Base-by-base conservation (phyloP, 1,140 invertebrate species). In the Lepidurus couesii region DNA sequence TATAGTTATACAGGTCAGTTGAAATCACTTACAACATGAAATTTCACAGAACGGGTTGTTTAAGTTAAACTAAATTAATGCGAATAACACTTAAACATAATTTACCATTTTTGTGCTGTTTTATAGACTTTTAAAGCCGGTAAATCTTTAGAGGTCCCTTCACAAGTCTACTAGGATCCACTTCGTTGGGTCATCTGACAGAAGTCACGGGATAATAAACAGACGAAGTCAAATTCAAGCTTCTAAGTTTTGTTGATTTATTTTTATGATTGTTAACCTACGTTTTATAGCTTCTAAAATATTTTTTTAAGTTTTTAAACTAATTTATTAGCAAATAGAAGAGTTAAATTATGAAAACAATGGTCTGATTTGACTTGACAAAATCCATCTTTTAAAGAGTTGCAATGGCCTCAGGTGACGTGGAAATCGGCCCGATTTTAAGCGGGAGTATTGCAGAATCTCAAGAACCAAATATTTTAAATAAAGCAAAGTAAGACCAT, bases 351-450 rank as follows among this genome's bases (percentile, higher is more conserved):
- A 47, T 10, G n/a, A 65, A 65, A 65, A 65, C 53, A 65, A 65
- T 47, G 21, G 53, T 65, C 53, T 65, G 16, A 13, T 65, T 65
- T 21, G 53, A 65, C 13, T 65, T 65, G 53, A 65, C 16, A 13
- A 65, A 65, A 65, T 65, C 21, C 16, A 65, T n/a, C 16, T 65
- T 65, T 5, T 65, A 5, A 65, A 65, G 53, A 65, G 53, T 16
- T 65, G 53, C 53, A 65, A 65, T 65, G 53, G 53, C 53, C 53
- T 65, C 53, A 65, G 53, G 53, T 65, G 53, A 65, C 53, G 53
- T 65, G 53, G 53, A 65, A 65, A n/a, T 21, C 16, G n/a, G 53
- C 16, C 53, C 53, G 53, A 65, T 65, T 65, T 65, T 65, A 65
- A 65, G 53, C 53, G 53, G 53, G 53, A 65, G 53, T 65, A 65